Percentiles rank a stretch among this genome's conserved stretches.
These are phyloP conservation scores for Ostrea edulis DNA, from an alignment of 1,140 invertebrate species.

Conservation along the genomic window DNA sequence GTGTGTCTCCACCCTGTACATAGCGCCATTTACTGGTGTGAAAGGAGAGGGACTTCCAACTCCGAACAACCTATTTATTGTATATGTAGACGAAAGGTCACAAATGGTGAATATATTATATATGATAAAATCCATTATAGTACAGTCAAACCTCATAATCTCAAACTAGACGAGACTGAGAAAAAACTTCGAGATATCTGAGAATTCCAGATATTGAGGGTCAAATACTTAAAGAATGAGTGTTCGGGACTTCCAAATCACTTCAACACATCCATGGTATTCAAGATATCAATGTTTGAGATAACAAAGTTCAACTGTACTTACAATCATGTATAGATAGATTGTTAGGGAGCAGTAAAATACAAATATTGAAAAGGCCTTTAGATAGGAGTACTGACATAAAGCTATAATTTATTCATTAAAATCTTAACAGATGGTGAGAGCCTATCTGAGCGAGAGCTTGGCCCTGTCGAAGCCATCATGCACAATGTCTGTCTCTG, in stretches of 20 bases:
- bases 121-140: not conserved
- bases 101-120: constrained; percentile 41
- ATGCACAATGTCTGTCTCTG: constrained; percentile 53
- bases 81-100: constrained; percentile 45
- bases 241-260: too few species aligned
- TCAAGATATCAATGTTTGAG: too few species aligned
- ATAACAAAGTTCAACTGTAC: too few species aligned
- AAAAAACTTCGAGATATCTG: too few species aligned
- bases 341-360: not conserved
- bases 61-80: constrained; percentile 15
- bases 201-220: too few species aligned
- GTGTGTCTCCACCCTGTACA: constrained; percentile 57
- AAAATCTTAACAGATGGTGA: not conserved
- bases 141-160: too few species aligned
- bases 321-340: too few species aligned
- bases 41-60: constrained; percentile 21
- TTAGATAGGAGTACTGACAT: too few species aligned
- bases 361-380: too few species aligned
- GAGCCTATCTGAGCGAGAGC: not conserved
- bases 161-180: too few species aligned
- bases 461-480: constrained; percentile 14
- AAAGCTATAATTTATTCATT: not conserved
- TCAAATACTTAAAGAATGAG: too few species aligned
- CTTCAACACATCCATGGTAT: too few species aligned
- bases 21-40: constrained; percentile 63